Evolutionary conservation across 2,888 invertebrate species (phyloP).

Genomic region (Tetheella fluctuosa): DNA sequence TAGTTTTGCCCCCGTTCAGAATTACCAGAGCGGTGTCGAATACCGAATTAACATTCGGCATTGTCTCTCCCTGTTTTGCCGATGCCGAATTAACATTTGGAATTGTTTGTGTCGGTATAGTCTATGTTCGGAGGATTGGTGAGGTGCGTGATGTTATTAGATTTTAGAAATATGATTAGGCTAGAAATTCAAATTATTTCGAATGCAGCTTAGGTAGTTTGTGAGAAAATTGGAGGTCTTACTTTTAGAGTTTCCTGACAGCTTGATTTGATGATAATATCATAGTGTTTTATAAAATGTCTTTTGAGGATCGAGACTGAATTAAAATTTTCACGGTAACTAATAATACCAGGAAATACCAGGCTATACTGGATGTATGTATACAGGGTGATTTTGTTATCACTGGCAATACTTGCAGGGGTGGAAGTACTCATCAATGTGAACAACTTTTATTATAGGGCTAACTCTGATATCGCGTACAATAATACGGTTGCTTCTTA

Average conservation of each 20-base stretch:
- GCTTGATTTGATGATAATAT: neutral
- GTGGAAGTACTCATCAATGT: no score
- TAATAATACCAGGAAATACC: no score
- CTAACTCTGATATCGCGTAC: no score
- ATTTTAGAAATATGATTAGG: neutral
- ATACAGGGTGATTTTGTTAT: no score
- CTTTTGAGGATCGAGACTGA: no score
- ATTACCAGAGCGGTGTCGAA: slow-evolving; percentile 3
- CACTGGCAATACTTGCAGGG: no score
- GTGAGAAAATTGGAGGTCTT: neutral
- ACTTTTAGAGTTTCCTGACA: neutral
- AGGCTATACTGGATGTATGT: no score
- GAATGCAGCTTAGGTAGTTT: neutral
- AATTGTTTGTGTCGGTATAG: neutral
- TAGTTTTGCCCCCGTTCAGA: slow-evolving; percentile 17
- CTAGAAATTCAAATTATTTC: neutral
- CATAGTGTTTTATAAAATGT: no score
- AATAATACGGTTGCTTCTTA: no score
- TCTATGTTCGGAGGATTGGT: neutral
- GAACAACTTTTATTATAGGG: no score
- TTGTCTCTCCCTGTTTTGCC: slow-evolving; percentile 4
- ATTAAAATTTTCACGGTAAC: no score
- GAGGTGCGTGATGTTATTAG: neutral
- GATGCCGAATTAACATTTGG: neutral
- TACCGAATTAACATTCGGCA: slow-evolving; percentile 9